phyloP scores from a whole-genome alignment of 2,888 invertebrate species.

The Chironomus tentans region DNA sequence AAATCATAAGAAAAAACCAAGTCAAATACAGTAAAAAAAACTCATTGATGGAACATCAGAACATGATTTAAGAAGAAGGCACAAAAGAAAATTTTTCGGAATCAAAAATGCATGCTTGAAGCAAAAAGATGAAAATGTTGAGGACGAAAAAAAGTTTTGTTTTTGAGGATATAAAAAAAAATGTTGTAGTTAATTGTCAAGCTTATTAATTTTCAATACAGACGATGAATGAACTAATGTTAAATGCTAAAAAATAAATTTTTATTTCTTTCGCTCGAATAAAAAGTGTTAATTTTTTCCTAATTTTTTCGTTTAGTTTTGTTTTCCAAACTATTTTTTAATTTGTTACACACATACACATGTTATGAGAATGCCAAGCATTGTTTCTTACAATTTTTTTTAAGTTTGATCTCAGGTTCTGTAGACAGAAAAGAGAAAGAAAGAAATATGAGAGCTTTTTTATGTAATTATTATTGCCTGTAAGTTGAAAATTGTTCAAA shows the following conservation, averaged over 20 bases:
- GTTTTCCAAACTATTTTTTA: background rate
- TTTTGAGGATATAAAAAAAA: background rate
- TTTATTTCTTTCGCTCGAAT: conserved; percentile 17
- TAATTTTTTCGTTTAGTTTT: background rate
- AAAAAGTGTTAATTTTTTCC: background rate
- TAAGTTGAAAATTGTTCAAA: background rate
- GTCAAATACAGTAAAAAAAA: no score
- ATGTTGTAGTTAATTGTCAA: background rate
- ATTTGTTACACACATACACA: no score
- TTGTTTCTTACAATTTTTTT: background rate
- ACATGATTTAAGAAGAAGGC: no score
- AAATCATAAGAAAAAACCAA: no score
- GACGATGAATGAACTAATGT: background rate
- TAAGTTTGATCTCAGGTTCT: conserved; percentile 26
- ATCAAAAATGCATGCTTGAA: no score
- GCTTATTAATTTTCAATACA: background rate
- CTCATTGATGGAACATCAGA: no score
- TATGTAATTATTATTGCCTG: background rate
- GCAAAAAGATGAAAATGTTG: no score
- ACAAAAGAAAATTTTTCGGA: no score
- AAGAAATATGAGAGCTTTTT: background rate
- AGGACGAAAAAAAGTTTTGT: no score
- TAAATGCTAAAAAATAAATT: background rate
- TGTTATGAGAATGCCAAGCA: conserved; percentile 18
- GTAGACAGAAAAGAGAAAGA: background rate